Base-by-base conservation (phyloP, 1,140 invertebrate genomes). In the Anoplophora glabripennis region DNA sequence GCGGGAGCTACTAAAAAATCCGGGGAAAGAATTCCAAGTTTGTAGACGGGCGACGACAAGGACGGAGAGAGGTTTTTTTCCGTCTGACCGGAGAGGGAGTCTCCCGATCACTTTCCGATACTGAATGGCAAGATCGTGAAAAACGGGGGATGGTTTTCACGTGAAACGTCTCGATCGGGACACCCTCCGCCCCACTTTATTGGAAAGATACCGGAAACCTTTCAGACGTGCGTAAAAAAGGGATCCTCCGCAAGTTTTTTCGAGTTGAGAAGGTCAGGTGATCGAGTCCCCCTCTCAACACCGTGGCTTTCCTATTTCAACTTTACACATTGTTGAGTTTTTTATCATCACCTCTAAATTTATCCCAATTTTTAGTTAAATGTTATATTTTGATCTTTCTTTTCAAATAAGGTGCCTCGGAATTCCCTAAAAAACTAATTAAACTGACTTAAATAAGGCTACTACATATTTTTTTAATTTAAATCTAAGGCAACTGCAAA, bases 161-260 rank as follows among this genome's bases (percentile, higher is more conserved):
- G 15, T 35, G 15, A 18, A 52, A 40, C 36, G 34, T 52, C 49
- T 52, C 49, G 40, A 37, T 52, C 52, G 52, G 44, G 52, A 40
- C 52, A 54, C 52, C 44, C 49, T 18, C 38, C 36, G 38, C 49
- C 42, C 42, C 15, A 52, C 40, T 52, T 52, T 54, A 54, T 54
- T 44, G 52, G 52, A 54, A 54, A 42, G 52, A 54, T 54, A 54
- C 52, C 52, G 52, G 52, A 54, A 54, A 44, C 44, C 21, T 54
- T 54, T 28, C 52, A 54, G 52, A 54, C 52, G 52, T 44, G 40
- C 52, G 12, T 54, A 44, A 54, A 54, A 54, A 54, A 36, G 14
- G 18, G 21, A 44, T 34, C 11, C 8, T 44, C 44, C 14, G n/a
- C n/a, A 12, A 7, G 21, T 36, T 34, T 54, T 45, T 54, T 33